Conservation (phyloP, 2,797 vertebrate genomes). For the Xerus rutilus region DNA sequence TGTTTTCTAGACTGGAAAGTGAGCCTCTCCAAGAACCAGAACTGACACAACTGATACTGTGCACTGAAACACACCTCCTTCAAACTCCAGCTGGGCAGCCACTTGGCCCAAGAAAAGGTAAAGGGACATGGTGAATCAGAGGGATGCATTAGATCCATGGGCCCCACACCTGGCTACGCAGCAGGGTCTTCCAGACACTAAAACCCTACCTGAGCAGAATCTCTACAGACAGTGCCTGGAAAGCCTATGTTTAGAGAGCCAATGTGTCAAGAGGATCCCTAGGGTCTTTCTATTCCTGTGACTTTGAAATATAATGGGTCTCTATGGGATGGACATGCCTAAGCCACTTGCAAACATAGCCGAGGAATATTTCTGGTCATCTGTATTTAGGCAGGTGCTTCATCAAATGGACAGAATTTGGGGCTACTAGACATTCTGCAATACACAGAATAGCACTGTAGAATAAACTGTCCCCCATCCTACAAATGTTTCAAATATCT, state of each 20-base stretch:
- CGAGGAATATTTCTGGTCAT: neutral
- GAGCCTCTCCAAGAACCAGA: neutral
- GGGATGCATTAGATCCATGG: neutral
- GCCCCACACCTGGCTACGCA: no score
- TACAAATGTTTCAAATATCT: neutral
- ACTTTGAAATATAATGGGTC: neutral
- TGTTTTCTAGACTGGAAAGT: neutral
- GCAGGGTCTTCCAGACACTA: neutral
- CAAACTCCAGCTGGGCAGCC: neutral
- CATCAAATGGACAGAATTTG: neutral
- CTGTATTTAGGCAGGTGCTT: neutral
- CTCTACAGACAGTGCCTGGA: neutral
- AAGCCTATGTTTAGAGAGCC: neutral
- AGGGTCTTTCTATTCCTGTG: neutral
- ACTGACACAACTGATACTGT: rapidly evolving
- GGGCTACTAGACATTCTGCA: no score
- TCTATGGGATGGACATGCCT: no score
- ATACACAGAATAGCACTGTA: neutral
- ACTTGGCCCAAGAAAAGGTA: neutral
- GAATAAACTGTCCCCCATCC: neutral
- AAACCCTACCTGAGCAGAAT: neutral
- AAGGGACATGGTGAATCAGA: neutral
- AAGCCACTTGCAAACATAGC: neutral
- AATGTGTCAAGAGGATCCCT: neutral
- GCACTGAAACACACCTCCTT: neutral